Conservation (phyloP, 2,113 vertebrate genomes). For the Turnix velox region DNA sequence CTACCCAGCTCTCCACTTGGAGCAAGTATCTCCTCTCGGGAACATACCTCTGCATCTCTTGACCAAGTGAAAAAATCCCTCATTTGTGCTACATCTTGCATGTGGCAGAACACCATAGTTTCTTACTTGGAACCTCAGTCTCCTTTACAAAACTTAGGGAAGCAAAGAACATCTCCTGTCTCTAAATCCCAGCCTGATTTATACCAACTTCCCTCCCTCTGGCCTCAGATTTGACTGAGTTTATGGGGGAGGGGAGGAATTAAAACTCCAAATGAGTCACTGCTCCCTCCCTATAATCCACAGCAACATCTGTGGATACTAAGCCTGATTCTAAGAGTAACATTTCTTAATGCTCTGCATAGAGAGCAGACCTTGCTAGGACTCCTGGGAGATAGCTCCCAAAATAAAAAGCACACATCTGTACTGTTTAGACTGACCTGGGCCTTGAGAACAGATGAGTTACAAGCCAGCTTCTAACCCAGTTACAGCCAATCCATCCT, state of each 20-base stretch:
- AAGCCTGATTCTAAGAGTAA: neutral
- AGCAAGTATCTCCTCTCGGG: neutral
- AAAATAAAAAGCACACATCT: neutral
- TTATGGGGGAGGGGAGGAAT: neutral
- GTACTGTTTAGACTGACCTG: neutral
- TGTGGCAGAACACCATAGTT: accelerated
- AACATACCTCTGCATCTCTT: neutral
- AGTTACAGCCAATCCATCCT: neutral
- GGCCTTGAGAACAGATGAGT: neutral
- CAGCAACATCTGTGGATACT: neutral
- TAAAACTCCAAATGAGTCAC: constrained; percentile 2
- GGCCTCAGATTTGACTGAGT: neutral
- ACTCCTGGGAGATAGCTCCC: neutral
- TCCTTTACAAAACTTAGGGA: neutral
- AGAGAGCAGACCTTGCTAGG: neutral
- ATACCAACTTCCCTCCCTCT: neutral
- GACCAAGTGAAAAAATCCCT: neutral
- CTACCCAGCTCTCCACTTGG: neutral
- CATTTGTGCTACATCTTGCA: neutral
- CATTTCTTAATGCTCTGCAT: neutral
- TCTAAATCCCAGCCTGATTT: neutral
- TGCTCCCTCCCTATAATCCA: neutral
- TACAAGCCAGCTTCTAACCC: neutral
- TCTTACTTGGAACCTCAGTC: neutral
- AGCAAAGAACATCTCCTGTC: neutral